Conservation (phyloP, 2,888 invertebrate species). For the Apotomis betuletana region DNA sequence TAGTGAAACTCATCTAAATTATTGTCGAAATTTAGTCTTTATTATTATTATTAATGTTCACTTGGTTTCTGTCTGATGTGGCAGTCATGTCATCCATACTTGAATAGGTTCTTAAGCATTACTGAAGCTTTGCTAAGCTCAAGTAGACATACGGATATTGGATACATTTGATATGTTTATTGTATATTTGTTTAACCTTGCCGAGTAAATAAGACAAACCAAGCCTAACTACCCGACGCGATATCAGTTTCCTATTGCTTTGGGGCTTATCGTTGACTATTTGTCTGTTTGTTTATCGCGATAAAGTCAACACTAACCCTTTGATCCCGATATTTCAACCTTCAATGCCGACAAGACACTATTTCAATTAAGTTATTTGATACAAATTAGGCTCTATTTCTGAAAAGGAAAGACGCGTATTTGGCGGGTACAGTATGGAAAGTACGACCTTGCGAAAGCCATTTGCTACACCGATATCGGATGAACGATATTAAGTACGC, state of each 20-base stretch:
- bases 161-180: too few relatives aligned
- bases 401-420: background rate
- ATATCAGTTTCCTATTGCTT: conserved; percentile 18
- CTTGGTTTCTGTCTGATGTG: too few relatives aligned
- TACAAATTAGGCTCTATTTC: background rate
- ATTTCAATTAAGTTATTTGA: background rate
- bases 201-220: background rate
- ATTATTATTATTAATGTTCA: too few relatives aligned
- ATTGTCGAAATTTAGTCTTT: too few relatives aligned
- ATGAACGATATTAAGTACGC: conserved; percentile 10
- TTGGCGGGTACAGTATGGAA: background rate
- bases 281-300: conserved; percentile 29
- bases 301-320: conserved; percentile 24
- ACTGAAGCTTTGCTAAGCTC: too few relatives aligned
- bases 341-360: background rate
- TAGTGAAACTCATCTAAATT: too few relatives aligned
- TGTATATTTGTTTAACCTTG: background rate
- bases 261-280: conserved; percentile 1
- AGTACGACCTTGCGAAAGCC: background rate
- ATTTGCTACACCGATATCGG: conserved; percentile 5
- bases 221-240: background rate
- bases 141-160: too few relatives aligned
- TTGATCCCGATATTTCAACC: conserved; percentile 18
- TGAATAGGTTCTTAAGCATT: too few relatives aligned
- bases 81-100: too few relatives aligned